Base-by-base conservation (phyloP, 2,113 vertebrate species). In the Alligator mississippiensis region DNA sequence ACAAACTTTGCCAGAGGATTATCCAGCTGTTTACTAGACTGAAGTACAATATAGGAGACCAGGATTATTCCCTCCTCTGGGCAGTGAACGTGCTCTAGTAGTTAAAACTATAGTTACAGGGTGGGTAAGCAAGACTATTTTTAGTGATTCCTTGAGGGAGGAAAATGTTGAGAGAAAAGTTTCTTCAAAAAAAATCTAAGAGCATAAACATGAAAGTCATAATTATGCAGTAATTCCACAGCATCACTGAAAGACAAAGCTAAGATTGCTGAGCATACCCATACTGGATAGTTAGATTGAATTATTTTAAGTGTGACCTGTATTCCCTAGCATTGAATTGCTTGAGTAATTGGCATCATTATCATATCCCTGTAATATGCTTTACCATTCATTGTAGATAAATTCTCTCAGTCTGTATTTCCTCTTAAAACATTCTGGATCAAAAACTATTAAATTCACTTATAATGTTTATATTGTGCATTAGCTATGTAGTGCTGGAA, bases 341-440 rank as follows among this genome's bases (percentile, higher is more conserved):
- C 11, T 1, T 61, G 55, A 13, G 22, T 58, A 4, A 1, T 21
- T 80, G 8, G 22, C 9, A 30, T 30, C n/a, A 10, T 68, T 19
- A 68, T 10, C 30, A 12, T 5, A 5, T 38, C 19, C 38, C 68
- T 0, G 0, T 28, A 61, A 22, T 7, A 1, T 27, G 25, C 75
- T 75, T 70, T 72, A 5, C 3, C 2, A 88, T 58, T 34, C 62
- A 61, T 80, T 85, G 38, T 9, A 72, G 85, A 76, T 76, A 11
- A 2, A 34, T 72, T 34, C 30, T 38, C 19, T 72, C 68, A 34
- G 22, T 34, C 5, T 34, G 38, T 38, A 38, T 38, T 38, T 38
- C 38, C 38, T 38, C 7, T 38, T 38, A 38, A 38, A 38, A 38
- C 38, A 38, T 38, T 38, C 38, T 38, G 38, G 38, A 38, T 38